Conservation (phyloP, 2,888 invertebrate genomes). For the Stenichneumon culpator region DNA sequence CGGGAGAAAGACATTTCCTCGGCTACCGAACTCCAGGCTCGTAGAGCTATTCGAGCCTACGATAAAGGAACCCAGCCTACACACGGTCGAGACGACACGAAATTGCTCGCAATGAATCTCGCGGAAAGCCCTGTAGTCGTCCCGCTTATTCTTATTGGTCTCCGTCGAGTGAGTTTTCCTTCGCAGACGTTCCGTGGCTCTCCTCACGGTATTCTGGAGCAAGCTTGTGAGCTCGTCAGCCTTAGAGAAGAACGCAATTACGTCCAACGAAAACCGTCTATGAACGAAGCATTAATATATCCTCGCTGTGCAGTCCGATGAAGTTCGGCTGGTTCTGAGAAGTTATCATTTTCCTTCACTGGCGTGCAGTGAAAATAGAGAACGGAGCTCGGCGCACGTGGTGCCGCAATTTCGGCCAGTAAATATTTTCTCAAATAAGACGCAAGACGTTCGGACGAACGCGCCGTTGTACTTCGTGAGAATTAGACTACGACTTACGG, state of each 20-base stretch:
- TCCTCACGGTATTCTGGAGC: constrained; percentile 3
- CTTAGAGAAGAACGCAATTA: constrained; percentile 56
- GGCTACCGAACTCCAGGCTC: constrained; percentile 34
- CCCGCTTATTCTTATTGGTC: constrained; percentile 52
- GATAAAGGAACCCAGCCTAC: constrained; percentile 44
- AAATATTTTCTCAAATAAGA: constrained; percentile 54
- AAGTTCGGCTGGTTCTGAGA: constrained; percentile 19
- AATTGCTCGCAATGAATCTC: constrained; percentile 67
- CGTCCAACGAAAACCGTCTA: constrained; percentile 58
- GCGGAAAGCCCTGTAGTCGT: constrained; percentile 45
- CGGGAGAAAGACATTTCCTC: constrained; percentile 33
- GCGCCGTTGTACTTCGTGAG: constrained; percentile 58
- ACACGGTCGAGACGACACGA: constrained; percentile 51
- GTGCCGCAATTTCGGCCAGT: constrained; percentile 44
- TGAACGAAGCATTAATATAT: constrained; percentile 60
- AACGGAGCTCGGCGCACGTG: constrained; percentile 12
- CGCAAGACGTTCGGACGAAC: constrained; percentile 15
- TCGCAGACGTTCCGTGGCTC: constrained; percentile 26
- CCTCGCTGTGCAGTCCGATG: constrained; percentile 25
- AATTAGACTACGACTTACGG: constrained; percentile 59
- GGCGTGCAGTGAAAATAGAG: constrained; percentile 41
- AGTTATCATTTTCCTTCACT: constrained; percentile 16
- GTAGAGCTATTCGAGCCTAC: constrained; percentile 58
- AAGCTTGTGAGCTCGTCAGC: constrained; percentile 26
- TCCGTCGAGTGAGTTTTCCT: constrained; percentile 38